Base-by-base conservation (phyloP, 2,113 vertebrate genomes). In the Baryphthengus martii region DNA sequence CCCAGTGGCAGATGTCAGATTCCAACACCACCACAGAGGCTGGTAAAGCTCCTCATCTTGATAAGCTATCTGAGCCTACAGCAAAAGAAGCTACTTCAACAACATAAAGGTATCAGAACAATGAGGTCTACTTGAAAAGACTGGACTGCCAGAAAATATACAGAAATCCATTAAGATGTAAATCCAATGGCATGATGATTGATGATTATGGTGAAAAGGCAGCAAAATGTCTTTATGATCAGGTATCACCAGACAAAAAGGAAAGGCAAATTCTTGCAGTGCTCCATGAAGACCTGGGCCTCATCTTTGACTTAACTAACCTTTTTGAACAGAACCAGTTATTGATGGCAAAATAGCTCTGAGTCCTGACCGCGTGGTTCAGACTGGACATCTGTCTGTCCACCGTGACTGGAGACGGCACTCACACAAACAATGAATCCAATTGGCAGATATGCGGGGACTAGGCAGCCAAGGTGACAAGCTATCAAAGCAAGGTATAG, bases 301-400 rank as follows among this genome's bases (percentile, higher is more conserved):
- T 50, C 2, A 2, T 42, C 45, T 92, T 71, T 75, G 33, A 71
- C 56, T 86, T 77, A 67, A n/a, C 52, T 28, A 42, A 44, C 13
- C 42, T 21, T 81, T 80, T 49, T 50, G 52, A 74, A 52, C 10
- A 75, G 29, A 86, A 77, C 55, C 19, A 37, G 19, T 63, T 62
- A 37, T 0, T 50, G 42, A 35, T 26, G 17, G 49, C 21, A 59
- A 88, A 82, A 58, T 28, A 77, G 28, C 26, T 90, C 15, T 1
- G 1, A 74, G 33, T 25, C n/a, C 33, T 52, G 13, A 83, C 7
- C 5, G 0, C 12, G 5, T 3, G 1, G 14, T 56, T 66, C 49
- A 78, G 72, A 63, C 63, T 6, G 18, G 40, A 78, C 3, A 0
- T 53, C 17, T 10, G 11, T 61, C 40, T 3, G 0, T 66, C 20